Percentiles rank a stretch among this genome's conserved stretches.
Conservation (phyloP, 2,888 invertebrate genomes). For the Brachycybe producta region DNA sequence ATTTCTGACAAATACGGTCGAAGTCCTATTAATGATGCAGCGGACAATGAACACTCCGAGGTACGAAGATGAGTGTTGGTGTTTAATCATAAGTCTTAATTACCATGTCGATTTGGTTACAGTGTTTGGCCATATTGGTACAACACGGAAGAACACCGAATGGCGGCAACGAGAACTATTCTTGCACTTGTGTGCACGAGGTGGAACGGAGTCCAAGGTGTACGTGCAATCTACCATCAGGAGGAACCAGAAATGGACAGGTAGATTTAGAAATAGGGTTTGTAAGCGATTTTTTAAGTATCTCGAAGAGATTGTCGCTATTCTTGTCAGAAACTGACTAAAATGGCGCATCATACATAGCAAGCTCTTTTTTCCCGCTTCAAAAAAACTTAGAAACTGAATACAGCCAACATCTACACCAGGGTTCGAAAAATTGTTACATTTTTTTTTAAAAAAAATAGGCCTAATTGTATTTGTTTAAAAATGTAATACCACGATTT, state of each 20-base stretch:
- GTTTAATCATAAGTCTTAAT: not conserved
- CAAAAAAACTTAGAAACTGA: too few species aligned
- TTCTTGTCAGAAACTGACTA: too few species aligned
- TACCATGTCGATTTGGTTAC: conserved; percentile 25
- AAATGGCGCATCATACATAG: too few species aligned
- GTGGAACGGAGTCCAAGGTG: conserved; percentile 10
- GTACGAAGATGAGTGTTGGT: conserved; percentile 38
- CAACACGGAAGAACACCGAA: conserved; percentile 57
- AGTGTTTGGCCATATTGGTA: conserved; percentile 69
- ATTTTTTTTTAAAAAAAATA: too few species aligned
- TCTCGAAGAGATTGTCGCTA: too few species aligned
- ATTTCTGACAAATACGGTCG: conserved; percentile 75
- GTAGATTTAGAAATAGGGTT: not conserved
- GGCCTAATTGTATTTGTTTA: too few species aligned
- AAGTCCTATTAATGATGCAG: conserved; percentile 81
- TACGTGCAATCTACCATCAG: not conserved
- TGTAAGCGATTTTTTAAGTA: too few species aligned
- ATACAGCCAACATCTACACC: too few species aligned
- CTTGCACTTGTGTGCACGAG: conserved; percentile 16
- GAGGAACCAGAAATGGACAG: not conserved
- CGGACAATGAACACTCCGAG: conserved; percentile 79
- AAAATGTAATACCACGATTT: too few species aligned
- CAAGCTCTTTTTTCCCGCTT: too few species aligned
- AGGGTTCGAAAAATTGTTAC: too few species aligned
- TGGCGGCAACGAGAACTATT: conserved; percentile 9